phyloP scores from a whole-genome alignment of 1,140 invertebrate genomes.

The Carcinoscorpius rotundicauda region DNA sequence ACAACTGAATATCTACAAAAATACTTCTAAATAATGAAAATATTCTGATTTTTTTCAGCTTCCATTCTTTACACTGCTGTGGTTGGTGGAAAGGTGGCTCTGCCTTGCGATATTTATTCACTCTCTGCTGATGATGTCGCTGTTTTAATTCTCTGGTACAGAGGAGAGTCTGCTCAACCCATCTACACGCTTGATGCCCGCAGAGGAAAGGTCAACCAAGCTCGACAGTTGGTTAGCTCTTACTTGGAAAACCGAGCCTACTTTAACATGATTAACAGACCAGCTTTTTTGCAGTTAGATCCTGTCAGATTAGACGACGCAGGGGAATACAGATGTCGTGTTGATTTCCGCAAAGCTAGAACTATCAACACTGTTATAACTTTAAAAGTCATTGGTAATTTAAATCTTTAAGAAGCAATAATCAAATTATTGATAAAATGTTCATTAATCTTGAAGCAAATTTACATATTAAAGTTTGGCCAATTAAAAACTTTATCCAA shows the following conservation, averaged over 20 bases:
- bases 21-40: too few relatives aligned
- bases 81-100: conserved; percentile 50
- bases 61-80: conserved; percentile 16
- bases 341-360: conserved; percentile 78
- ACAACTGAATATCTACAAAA: too few relatives aligned
- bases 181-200: conserved; percentile 46
- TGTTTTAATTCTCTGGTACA: conserved; percentile 74
- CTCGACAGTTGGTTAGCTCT: conserved; percentile 23
- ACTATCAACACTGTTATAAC: conserved; percentile 79
- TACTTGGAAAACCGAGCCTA: conserved; percentile 20
- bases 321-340: conserved; percentile 71
- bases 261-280: conserved; percentile 19
- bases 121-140: conserved; percentile 57
- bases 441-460: too few relatives aligned
- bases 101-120: conserved; percentile 67
- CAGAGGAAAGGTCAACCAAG: conserved; percentile 23
- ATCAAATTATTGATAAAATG: not conserved
- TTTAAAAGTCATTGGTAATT: conserved; percentile 77
- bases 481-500: too few relatives aligned
- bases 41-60: conserved; percentile 1
- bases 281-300: conserved; percentile 21
- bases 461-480: not conserved
- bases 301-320: conserved; percentile 43
- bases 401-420: not conserved
- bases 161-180: conserved; percentile 58